These are phyloP conservation scores for Bombycilla garrulus DNA, from an alignment of 2,113 vertebrate genomes.

Conservation along the genomic window DNA sequence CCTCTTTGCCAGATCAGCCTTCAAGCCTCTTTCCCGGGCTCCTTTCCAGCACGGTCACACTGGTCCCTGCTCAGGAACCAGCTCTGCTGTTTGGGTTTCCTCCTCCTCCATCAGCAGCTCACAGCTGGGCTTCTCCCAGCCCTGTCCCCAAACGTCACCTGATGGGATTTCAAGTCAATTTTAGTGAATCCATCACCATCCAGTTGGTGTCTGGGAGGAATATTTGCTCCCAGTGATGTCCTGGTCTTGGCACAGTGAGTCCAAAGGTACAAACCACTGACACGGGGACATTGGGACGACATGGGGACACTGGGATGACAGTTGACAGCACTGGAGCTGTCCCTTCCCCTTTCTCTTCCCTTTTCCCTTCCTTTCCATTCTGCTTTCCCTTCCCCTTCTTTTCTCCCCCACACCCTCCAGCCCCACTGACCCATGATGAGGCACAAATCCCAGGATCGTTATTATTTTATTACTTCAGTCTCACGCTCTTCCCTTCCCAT, in stretches of 20 bases:
- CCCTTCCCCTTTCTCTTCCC: background rate
- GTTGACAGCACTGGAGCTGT: rapidly evolving
- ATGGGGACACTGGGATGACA: too few species aligned
- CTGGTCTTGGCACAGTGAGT: rapidly evolving
- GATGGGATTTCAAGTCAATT: background rate
- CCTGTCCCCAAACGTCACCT: rapidly evolving
- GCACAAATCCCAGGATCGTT: background rate
- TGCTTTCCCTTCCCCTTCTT: background rate
- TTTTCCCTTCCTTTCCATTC: background rate
- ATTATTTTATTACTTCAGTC: background rate
- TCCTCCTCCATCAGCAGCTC: background rate
- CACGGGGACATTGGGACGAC: too few species aligned
- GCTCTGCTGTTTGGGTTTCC: background rate
- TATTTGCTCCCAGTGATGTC: too few species aligned
- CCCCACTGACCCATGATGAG: background rate
- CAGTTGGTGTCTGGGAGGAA: background rate
- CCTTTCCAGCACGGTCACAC: background rate
- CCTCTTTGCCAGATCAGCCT: background rate
- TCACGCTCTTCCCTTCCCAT: background rate
- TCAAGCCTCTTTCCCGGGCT: background rate
- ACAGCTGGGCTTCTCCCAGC: background rate
- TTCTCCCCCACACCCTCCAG: background rate
- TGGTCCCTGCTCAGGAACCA: background rate
- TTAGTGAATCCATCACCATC: rapidly evolving
- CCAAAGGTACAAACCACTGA: background rate